Base-by-base conservation (phyloP, 35 echinoderm and acorn worm species). In the Nesometra sesokonis region DNA sequence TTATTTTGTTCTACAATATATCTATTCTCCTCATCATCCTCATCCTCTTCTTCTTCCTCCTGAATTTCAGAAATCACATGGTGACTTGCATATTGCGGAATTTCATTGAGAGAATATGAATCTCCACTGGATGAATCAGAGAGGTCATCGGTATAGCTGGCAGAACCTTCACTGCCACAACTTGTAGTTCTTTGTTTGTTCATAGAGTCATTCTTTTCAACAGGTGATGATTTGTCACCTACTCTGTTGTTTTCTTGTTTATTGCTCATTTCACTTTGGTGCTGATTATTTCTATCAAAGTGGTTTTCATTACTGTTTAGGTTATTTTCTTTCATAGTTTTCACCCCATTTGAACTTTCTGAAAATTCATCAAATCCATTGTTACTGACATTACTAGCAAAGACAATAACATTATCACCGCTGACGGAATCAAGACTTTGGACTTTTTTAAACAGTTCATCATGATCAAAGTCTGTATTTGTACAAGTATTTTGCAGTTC, bases 61-160 rank as follows among this genome's bases (percentile, higher is more conserved):
- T 81, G 35, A 13, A 82, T 88, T 27, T 88, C 76, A 30, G 35
- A 39, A n/a, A 88, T 88, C 36, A 21, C 37, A 88, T 81, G 81
- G 31, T 88, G 78, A 13, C 30, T n/a, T 30, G 35, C 78, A 29
- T 81, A 80, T 81, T 79, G 87, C 0, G 36, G 67, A 13, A 81
- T 17, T 15, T 89, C 87, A 77, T 81, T 89, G 17, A 89, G 80
- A 36, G 52, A 76, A 35, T 89, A 89, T 0, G 87, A 89, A 19
- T 89, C 87, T 0, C 87, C 87, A 77, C 87, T 89, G 29, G 87
- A 89, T 33, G 87, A 82, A 29, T 83, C 80, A 15, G 87, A 83
- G 21, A 80, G 5, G 21, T 67, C 52, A 67, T 67, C 52, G 23
- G 52, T 67, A 67, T 19, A 67, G 21, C 52, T 67, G 52, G 52